A percentile compares a stretch with the other conserved stretches of the same genome.
These are phyloP conservation scores for Protophormia terraenovae DNA, from an alignment of 2,888 invertebrate genomes.

Conservation along the genomic window DNA sequence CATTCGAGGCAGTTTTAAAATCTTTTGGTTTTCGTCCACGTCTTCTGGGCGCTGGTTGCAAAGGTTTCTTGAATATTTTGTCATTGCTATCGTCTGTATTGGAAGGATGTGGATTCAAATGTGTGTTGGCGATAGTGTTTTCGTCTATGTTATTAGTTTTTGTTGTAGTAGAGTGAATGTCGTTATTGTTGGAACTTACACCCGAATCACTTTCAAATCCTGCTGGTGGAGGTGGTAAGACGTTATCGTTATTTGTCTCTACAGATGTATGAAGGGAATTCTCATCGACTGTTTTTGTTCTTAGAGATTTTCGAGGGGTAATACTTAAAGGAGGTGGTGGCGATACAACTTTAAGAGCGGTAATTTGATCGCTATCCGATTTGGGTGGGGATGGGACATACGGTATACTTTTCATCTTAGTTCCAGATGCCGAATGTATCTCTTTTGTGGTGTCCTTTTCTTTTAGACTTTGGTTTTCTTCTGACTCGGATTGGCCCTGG, in stretches of 20 bases:
- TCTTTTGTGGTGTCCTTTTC: background rate
- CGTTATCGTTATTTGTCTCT: background rate
- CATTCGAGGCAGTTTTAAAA: background rate
- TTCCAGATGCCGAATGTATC: background rate
- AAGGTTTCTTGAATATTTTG: conserved; percentile 69
- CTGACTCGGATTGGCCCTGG: conserved; percentile 67
- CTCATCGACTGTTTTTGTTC: no score
- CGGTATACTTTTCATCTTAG: background rate
- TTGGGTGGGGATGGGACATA: conserved; percentile 30
- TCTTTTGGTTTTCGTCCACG: background rate
- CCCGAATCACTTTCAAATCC: conserved; percentile 29
- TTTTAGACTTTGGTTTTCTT: conserved; percentile 41
- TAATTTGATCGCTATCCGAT: conserved; percentile 4
- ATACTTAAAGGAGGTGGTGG: conserved; percentile 63
- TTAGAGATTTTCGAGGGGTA: background rate
- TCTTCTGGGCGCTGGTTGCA: conserved; percentile 51
- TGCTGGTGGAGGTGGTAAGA: conserved; percentile 43
- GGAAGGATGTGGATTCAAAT: background rate
- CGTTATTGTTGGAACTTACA: background rate
- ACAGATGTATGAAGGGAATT: no score
- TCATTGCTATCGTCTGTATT: conserved; percentile 9
- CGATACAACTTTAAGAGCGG: conserved; percentile 42
- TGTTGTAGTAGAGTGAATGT: background rate
- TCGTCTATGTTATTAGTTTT: background rate
- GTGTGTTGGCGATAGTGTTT: background rate